phyloP scores from a whole-genome alignment of 2,797 vertebrate species.

The Rachycentron canadum region DNA sequence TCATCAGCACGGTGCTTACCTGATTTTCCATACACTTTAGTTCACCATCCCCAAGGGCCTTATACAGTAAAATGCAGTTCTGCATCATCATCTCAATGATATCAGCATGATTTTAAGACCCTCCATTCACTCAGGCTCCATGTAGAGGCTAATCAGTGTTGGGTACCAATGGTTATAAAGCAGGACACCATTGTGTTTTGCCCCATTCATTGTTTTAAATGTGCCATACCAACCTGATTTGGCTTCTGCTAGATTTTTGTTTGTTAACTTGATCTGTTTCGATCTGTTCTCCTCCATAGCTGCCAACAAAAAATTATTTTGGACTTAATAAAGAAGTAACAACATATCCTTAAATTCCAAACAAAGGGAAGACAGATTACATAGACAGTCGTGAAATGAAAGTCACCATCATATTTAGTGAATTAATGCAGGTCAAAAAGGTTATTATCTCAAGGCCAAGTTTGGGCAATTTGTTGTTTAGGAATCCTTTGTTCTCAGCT shows the following conservation, averaged over 20 bases:
- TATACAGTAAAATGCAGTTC: slow-evolving; percentile 22
- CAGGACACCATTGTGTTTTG: slow-evolving; percentile 10
- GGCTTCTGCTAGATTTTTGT: slow-evolving; percentile 22
- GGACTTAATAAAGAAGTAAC: slow-evolving; percentile 46
- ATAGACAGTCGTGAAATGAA: slow-evolving; percentile 37
- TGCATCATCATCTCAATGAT: slow-evolving; percentile 43
- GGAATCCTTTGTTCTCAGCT: slow-evolving; percentile 82
- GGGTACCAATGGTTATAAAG: slow-evolving; percentile 20
- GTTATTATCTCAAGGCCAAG: slow-evolving; percentile 77
- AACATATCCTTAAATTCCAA: slow-evolving; percentile 56
- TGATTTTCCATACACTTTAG: slow-evolving; percentile 55
- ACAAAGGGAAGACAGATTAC: slow-evolving; percentile 66
- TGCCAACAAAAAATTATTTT: slow-evolving; percentile 35
- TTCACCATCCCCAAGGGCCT: slow-evolving; percentile 25
- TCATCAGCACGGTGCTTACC: slow-evolving; percentile 62
- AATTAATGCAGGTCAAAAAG: slow-evolving; percentile 76
- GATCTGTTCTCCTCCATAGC: slow-evolving; percentile 56
- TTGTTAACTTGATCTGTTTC: slow-evolving; percentile 56
- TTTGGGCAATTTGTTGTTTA: slow-evolving; percentile 81
- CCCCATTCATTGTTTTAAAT: slow-evolving; percentile 36
- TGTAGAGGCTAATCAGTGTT: slow-evolving; percentile 32
- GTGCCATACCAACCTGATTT: slow-evolving; percentile 20
- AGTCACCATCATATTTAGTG: slow-evolving; percentile 53
- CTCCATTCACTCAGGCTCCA: slow-evolving; percentile 1
- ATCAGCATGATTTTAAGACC: slow-evolving; percentile 34